Conservation (phyloP, 2,797 vertebrate genomes). For the Hirundo rustica region DNA sequence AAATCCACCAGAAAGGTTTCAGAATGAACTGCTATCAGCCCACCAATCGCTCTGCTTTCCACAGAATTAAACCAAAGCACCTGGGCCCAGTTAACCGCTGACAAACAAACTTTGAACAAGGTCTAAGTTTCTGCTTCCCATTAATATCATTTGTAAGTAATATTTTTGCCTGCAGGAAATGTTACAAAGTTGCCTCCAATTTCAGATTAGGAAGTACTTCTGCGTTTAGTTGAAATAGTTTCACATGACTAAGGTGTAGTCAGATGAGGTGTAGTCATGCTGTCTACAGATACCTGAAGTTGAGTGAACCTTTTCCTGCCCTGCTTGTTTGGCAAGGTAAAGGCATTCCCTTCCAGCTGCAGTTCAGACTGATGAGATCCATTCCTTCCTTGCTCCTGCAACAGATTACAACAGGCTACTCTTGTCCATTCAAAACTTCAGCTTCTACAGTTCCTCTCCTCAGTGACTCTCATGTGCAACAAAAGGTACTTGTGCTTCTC, state of each 20-base stretch:
- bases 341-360: background rate
- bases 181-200: background rate
- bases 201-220: background rate
- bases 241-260: background rate
- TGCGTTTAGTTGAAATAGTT: background rate
- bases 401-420: background rate
- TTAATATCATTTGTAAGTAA: background rate
- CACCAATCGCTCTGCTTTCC: background rate
- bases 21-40: background rate
- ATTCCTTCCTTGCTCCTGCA: background rate
- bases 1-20: background rate
- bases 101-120: background rate
- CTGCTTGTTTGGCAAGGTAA: background rate
- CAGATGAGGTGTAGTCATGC: background rate
- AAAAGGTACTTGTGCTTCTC: background rate
- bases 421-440: background rate
- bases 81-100: background rate
- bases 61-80: background rate
- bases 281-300: background rate
- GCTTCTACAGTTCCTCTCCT: background rate
- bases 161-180: background rate
- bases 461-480: background rate
- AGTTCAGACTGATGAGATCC: background rate
- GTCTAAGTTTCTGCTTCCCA: background rate
- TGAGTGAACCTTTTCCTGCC: background rate